These are phyloP conservation scores for Druon quercuslanigerum DNA, from an alignment of 1,140 invertebrate species.

Conservation along the genomic window DNA sequence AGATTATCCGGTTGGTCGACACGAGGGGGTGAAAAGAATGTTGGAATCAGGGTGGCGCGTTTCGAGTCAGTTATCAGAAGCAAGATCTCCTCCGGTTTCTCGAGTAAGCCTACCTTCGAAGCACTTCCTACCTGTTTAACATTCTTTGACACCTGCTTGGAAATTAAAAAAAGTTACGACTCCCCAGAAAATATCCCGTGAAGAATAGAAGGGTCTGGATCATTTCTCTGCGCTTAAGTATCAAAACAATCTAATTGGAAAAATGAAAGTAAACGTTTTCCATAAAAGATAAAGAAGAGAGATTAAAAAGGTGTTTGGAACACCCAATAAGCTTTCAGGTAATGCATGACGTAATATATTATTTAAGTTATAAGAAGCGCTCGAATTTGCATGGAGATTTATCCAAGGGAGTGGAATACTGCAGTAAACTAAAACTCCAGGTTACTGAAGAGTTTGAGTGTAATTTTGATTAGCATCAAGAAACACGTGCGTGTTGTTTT, in stretches of 20 bases:
- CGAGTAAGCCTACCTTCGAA: background rate
- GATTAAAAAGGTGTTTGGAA: background rate
- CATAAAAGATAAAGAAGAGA: background rate
- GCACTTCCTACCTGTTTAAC: background rate
- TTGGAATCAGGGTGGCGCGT: conserved; percentile 48
- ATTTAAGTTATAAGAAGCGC: too few relatives aligned
- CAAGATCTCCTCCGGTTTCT: conserved; percentile 42
- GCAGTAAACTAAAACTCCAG: background rate
- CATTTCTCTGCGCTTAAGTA: background rate
- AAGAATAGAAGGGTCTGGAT: conserved; percentile 21
- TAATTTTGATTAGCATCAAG: too few relatives aligned
- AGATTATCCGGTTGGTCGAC: conserved; percentile 52
- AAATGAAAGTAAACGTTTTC: background rate
- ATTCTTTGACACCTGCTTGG: conserved; percentile 17
- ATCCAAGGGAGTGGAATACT: too few relatives aligned
- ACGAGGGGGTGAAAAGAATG: conserved; percentile 53
- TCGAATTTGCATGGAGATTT: too few relatives aligned
- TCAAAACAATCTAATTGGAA: background rate
- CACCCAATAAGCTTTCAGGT: background rate
- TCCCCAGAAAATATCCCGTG: conserved; percentile 19
- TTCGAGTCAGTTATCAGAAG: conserved; percentile 43
- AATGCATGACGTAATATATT: too few relatives aligned
- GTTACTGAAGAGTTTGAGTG: too few relatives aligned
- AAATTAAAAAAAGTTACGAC: conserved; percentile 6
- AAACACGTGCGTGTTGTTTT: too few relatives aligned